These are phyloP conservation scores for Trissonchulus latispiculum DNA, from an alignment of 2,888 invertebrate species.

Conservation along the genomic window DNA sequence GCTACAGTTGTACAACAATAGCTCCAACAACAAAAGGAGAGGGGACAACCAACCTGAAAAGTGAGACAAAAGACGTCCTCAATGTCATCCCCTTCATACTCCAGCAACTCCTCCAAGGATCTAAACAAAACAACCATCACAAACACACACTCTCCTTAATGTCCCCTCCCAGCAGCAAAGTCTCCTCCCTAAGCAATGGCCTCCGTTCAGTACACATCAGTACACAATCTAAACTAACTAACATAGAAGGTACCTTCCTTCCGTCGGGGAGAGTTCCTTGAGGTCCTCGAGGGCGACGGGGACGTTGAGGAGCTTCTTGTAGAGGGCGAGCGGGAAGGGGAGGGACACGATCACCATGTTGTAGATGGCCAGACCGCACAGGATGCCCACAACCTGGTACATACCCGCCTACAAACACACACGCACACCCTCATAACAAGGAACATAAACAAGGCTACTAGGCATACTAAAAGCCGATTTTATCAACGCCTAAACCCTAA, in stretches of 20 bases:
- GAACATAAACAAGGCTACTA: too few relatives aligned
- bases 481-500: too few relatives aligned
- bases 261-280: conserved; percentile 65
- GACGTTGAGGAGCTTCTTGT: conserved; percentile 80
- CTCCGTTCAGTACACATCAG: too few relatives aligned
- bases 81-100: conserved; percentile 70
- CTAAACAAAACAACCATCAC: too few relatives aligned
- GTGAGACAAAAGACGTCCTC: conserved; percentile 70
- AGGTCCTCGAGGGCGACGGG: conserved; percentile 61
- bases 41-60: conserved; percentile 68
- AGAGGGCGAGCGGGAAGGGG: conserved; percentile 85
- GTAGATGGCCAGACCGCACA: conserved; percentile 92
- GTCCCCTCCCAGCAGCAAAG: too few relatives aligned
- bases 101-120: conserved; percentile 63
- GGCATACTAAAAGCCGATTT: too few relatives aligned
- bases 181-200: too few relatives aligned
- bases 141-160: too few relatives aligned
- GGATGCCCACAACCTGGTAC: conserved; percentile 56
- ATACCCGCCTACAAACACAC: conserved; percentile 34
- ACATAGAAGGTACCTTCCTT: conserved; percentile 47
- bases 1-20: too few relatives aligned
- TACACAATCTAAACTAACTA: too few relatives aligned
- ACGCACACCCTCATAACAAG: too few relatives aligned
- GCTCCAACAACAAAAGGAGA: too few relatives aligned
- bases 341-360: conserved; percentile 83